Percentiles rank a stretch among this genome's conserved stretches.
These are phyloP conservation scores for Guaruba guarouba DNA, from an alignment of 2,113 vertebrate species.

Conservation along the genomic window DNA sequence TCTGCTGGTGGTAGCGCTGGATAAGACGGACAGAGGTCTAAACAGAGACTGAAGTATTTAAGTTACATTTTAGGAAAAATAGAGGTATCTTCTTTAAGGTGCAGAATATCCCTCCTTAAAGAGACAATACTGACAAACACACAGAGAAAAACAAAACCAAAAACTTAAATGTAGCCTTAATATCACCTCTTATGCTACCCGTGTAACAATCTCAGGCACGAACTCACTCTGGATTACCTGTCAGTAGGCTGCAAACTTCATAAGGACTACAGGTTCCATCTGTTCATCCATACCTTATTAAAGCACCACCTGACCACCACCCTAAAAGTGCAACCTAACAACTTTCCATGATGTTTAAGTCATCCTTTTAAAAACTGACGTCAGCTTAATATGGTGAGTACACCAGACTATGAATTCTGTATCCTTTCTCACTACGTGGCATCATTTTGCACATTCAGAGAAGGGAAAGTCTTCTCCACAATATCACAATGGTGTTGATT, in stretches of 20 bases:
- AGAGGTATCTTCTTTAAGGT: background rate
- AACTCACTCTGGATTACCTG: background rate
- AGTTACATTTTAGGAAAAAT: background rate
- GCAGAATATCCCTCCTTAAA: background rate
- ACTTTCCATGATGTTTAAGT: background rate
- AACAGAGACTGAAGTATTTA: background rate
- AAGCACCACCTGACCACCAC: background rate
- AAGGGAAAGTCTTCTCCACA: background rate
- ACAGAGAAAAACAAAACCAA: background rate
- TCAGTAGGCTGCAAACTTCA: background rate
- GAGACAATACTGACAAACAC: too few species aligned
- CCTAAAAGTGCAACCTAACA: background rate
- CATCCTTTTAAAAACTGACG: background rate
- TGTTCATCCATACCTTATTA: background rate
- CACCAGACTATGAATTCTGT: background rate
- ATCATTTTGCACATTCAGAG: background rate
- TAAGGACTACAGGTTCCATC: background rate
- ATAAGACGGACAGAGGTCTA: background rate
- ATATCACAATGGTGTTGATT: background rate
- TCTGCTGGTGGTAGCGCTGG: background rate
- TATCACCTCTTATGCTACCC: accelerated
- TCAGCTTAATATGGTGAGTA: background rate
- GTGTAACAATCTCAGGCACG: accelerated
- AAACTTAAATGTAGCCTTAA: too few species aligned
- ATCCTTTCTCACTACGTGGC: background rate